A percentile compares a stretch with the other conserved stretches of the same genome.
Conservation (phyloP, 2,113 vertebrate genomes). For the Eclectus roratus region DNA sequence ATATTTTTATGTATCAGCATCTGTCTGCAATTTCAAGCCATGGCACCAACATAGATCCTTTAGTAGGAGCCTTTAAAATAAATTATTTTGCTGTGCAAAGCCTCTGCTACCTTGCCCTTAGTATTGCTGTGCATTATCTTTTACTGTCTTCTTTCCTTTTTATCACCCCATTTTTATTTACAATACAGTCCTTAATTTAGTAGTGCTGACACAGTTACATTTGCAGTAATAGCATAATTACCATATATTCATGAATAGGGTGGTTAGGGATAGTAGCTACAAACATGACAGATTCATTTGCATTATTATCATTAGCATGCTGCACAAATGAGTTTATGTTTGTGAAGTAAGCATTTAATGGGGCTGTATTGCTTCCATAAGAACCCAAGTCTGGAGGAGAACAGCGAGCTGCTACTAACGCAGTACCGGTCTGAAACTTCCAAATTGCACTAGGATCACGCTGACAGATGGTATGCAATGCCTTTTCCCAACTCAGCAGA, state of each 20-base stretch:
- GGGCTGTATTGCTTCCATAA: neutral
- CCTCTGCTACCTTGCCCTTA: neutral
- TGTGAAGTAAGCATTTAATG: conserved; percentile 14
- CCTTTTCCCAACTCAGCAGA: conserved; percentile 56
- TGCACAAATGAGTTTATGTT: conserved; percentile 21
- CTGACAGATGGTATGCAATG: conserved; percentile 40
- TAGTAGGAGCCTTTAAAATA: neutral
- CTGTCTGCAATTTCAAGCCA: neutral
- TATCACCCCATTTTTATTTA: conserved; percentile 67
- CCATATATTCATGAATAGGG: conserved; percentile 56
- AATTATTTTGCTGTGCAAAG: neutral
- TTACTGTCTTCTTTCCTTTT: conserved; percentile 22
- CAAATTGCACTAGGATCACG: neutral
- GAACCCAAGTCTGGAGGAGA: conserved; percentile 11
- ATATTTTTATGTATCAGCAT: neutral
- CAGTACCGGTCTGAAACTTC: neutral
- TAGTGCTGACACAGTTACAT: conserved; percentile 51
- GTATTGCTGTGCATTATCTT: neutral
- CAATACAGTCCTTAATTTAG: conserved; percentile 59
- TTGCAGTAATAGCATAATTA: conserved; percentile 71
- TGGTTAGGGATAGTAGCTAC: conserved; percentile 52
- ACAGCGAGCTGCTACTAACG: neutral
- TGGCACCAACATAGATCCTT: neutral
- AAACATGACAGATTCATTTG: conserved; percentile 49
- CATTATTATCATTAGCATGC: conserved; percentile 45